Conservation (phyloP, 1,140 invertebrate species). For the Mercenaria mercenaria region DNA sequence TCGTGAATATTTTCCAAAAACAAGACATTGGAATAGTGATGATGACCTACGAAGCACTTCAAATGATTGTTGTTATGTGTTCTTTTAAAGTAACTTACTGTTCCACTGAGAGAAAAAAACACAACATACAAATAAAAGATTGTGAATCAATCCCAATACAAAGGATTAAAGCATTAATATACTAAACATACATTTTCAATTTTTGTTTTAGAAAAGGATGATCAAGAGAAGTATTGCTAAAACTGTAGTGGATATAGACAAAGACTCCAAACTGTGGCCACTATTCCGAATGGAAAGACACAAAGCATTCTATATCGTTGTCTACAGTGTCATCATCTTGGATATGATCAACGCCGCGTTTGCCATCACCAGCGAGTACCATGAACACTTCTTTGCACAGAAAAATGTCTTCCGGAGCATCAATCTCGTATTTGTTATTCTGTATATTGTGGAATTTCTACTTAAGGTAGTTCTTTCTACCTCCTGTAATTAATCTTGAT, state of each 20-base stretch:
- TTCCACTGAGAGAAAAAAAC: too few relatives aligned
- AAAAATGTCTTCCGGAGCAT: slow-evolving; percentile 67
- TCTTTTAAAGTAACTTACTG: too few relatives aligned
- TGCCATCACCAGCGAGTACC: slow-evolving; percentile 65
- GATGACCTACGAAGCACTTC: too few relatives aligned
- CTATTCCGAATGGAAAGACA: slow-evolving; percentile 64
- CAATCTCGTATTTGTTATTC: slow-evolving; percentile 72
- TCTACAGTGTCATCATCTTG: slow-evolving; percentile 76
- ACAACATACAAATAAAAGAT: too few relatives aligned
- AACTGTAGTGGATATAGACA: slow-evolving; percentile 54
- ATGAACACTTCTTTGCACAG: slow-evolving; percentile 47
- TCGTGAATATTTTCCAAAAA: too few relatives aligned
- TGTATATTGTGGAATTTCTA: slow-evolving; percentile 79
- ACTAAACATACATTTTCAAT: too few relatives aligned
- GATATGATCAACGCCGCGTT: slow-evolving; percentile 75
- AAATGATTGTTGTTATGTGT: too few relatives aligned
- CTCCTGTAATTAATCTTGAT: background rate
- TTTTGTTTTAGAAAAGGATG: slow-evolving; percentile 76
- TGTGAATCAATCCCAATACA: too few relatives aligned
- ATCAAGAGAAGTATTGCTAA: slow-evolving; percentile 70
- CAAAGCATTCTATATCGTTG: slow-evolving; percentile 70
- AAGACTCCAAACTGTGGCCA: slow-evolving; percentile 38
- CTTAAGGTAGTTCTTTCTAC: slow-evolving; percentile 73
- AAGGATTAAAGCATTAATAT: too few relatives aligned
- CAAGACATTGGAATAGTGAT: too few relatives aligned